Conservation (phyloP, 35 echinoderm and acorn worm species). For the Strongylocentrotus purpuratus region DNA sequence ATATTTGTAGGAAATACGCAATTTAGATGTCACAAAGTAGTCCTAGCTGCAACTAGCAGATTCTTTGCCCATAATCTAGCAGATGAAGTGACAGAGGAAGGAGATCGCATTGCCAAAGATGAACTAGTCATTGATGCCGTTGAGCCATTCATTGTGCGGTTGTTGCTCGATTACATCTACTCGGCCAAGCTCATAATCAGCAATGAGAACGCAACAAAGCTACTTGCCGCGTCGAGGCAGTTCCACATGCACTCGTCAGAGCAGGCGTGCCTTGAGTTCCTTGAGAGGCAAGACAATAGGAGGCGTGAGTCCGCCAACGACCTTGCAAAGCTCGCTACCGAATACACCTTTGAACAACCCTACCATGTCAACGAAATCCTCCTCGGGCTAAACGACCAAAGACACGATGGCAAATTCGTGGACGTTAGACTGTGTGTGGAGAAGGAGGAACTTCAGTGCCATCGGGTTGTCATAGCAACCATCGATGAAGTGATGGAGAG, state of each 20-base stretch:
- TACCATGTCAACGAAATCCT: slow-evolving; percentile 96
- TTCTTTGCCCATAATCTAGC: slow-evolving; percentile 83
- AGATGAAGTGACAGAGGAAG: slow-evolving; percentile 81
- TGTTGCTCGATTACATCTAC: slow-evolving; percentile 93
- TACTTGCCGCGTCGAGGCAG: slow-evolving; percentile 71
- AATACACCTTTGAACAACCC: slow-evolving; percentile 90
- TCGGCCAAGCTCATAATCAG: slow-evolving; percentile 89
- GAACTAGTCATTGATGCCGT: slow-evolving; percentile 78
- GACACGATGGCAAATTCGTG: slow-evolving; percentile 82
- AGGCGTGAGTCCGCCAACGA: slow-evolving; percentile 58
- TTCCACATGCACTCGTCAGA: slow-evolving; percentile 93
- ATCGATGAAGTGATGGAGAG: slow-evolving; percentile 85
- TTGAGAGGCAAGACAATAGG: slow-evolving; percentile 72
- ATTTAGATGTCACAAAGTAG: slow-evolving; percentile 88
- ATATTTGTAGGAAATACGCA: slow-evolving; percentile 73
- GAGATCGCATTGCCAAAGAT: slow-evolving; percentile 61
- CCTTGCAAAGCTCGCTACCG: slow-evolving; percentile 57
- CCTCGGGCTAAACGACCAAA: slow-evolving; percentile 90
- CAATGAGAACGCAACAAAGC: slow-evolving; percentile 73
- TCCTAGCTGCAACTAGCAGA: slow-evolving; percentile 86
- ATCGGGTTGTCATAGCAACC: slow-evolving; percentile 93
- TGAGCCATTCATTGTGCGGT: slow-evolving; percentile 74
- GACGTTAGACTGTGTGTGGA: slow-evolving; percentile 71
- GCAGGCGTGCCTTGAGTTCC: slow-evolving; percentile 85
- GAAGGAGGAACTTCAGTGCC: slow-evolving; percentile 78